Conservation (phyloP, 2,113 vertebrate species). For the Corythaixoides concolor region DNA sequence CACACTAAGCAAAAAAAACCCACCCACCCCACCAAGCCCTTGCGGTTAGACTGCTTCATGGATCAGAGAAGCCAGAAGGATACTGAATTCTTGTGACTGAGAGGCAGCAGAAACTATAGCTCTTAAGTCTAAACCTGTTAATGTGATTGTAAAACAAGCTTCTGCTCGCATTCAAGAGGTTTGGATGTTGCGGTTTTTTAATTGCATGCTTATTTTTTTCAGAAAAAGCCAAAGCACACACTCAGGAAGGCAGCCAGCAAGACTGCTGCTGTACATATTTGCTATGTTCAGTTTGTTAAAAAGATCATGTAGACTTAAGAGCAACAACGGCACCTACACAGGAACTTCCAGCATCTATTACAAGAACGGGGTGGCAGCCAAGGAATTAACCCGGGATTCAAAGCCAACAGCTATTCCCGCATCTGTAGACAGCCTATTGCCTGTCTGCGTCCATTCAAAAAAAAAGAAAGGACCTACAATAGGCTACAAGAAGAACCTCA, state of each 20-base stretch:
- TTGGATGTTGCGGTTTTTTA: neutral
- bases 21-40: neutral
- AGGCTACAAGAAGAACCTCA: neutral
- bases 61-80: neutral
- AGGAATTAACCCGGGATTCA: neutral
- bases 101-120: neutral
- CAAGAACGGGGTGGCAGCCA: neutral
- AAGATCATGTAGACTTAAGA: neutral
- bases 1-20: neutral
- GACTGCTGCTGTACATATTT: neutral
- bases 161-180: neutral
- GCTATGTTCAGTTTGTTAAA: neutral
- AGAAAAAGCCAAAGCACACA: neutral
- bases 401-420: neutral
- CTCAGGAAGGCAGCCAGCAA: neutral
- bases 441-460: neutral
- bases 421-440: neutral
- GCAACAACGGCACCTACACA: neutral
- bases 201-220: neutral
- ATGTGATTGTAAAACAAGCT: neutral
- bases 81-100: too few species aligned
- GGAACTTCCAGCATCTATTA: neutral
- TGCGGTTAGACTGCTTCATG: too few species aligned
- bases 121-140: neutral
- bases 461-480: rapidly evolving